Conservation (phyloP, 2,113 vertebrate species). For the Marmota monax region DNA sequence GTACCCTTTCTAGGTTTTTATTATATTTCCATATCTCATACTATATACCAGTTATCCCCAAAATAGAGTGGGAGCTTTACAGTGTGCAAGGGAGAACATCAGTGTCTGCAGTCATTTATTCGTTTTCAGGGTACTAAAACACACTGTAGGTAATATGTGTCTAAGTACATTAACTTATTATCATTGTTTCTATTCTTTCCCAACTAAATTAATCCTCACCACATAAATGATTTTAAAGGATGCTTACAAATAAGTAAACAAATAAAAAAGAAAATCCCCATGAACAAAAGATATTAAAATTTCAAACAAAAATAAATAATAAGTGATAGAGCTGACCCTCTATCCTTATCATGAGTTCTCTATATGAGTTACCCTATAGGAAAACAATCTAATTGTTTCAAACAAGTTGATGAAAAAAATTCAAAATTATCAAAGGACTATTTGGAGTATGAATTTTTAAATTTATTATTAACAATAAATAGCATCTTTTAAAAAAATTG, state of each 20-base stretch:
- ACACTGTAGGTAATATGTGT: not conserved
- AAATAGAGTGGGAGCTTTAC: not conserved
- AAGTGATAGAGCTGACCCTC: not conserved
- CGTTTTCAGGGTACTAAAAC: not conserved
- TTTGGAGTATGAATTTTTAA: not conserved
- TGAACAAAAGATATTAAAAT: slow-evolving; percentile 47
- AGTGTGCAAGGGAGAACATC: not conserved
- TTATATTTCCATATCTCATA: not conserved
- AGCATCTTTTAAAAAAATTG: too few species aligned
- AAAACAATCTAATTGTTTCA: slow-evolving; percentile 51
- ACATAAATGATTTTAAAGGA: slow-evolving; percentile 44
- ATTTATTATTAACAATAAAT: not conserved
- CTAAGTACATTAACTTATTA: slow-evolving; percentile 11
- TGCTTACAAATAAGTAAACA: slow-evolving; percentile 29
- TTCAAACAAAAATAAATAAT: slow-evolving; percentile 30
- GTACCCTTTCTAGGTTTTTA: not conserved
- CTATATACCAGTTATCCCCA: not conserved
- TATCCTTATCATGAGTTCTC: not conserved
- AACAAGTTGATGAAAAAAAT: slow-evolving; percentile 5
- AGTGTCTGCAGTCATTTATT: not conserved
- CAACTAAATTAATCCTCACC: slow-evolving; percentile 12
- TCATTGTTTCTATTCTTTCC: not conserved
- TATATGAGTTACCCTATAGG: not conserved
- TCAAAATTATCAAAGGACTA: slow-evolving; percentile 24
- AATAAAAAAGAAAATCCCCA: not conserved